Percentiles rank a stretch among this genome's conserved stretches.
These are phyloP conservation scores for Caenorhabditis virilis DNA, from an alignment of 2,888 invertebrate species.

Conservation along the genomic window DNA sequence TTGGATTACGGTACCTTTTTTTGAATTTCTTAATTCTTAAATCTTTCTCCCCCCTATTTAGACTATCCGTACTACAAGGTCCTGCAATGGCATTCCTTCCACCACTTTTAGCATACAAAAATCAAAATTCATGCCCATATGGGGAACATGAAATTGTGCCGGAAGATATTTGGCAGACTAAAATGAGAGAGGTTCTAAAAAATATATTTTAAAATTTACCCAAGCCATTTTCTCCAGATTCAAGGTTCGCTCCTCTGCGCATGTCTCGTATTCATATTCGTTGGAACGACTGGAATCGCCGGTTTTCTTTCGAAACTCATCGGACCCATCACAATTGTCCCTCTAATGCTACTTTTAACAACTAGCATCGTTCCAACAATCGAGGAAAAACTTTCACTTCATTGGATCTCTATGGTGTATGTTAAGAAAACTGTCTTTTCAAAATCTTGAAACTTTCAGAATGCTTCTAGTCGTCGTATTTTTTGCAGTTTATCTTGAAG, in stretches of 20 bases:
- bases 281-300: constrained; percentile 60
- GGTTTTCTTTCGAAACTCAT: constrained; percentile 58
- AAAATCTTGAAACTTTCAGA: constrained; percentile 38
- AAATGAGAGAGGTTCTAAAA: constrained; percentile 36
- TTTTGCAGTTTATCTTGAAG: constrained; percentile 58
- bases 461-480: constrained; percentile 51
- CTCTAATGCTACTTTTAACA: constrained; percentile 60
- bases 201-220: constrained; percentile 1
- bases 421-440: constrained; percentile 5
- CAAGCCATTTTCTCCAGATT: constrained; percentile 59
- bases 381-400: constrained; percentile 54
- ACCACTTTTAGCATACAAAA: constrained; percentile 55
- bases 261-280: constrained; percentile 56
- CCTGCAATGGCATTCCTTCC: constrained; percentile 64
- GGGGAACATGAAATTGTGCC: constrained; percentile 48
- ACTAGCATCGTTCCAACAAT: constrained; percentile 57
- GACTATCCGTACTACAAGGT: constrained; percentile 60
- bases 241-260: constrained; percentile 59
- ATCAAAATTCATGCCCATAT: constrained; percentile 46
- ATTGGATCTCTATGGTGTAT: constrained; percentile 64
- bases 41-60: constrained; percentile 6
- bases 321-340: constrained; percentile 65
- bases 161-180: constrained; percentile 44
- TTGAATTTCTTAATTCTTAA: background rate
- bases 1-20: constrained; percentile 52